Evolutionary conservation across 2,888 invertebrate genomes (phyloP).

Genomic region (Polydrusus cervinus): DNA sequence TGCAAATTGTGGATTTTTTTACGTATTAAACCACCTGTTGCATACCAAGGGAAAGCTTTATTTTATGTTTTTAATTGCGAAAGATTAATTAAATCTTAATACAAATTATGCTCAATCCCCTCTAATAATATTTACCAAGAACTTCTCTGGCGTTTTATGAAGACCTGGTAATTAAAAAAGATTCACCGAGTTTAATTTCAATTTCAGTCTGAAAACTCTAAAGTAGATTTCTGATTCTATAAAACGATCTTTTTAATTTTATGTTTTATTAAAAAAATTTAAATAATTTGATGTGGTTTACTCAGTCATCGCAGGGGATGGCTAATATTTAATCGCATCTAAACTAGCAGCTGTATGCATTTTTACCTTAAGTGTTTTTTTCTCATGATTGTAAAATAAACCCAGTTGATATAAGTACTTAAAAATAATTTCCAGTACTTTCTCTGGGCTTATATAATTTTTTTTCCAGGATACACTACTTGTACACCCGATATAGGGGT

Average conservation of each 20-base stretch:
- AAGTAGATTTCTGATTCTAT: background rate
- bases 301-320: background rate
- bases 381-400: too few relatives aligned
- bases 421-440: too few relatives aligned
- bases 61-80: background rate
- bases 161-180: constrained; percentile 10
- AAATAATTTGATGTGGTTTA: background rate
- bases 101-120: background rate
- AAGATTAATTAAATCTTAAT: background rate
- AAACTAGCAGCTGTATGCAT: too few relatives aligned
- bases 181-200: constrained; percentile 1
- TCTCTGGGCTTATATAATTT: too few relatives aligned
- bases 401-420: too few relatives aligned
- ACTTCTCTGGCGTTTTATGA: constrained; percentile 2
- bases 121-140: background rate
- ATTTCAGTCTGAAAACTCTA: constrained; percentile 1
- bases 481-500: too few relatives aligned
- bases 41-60: too few relatives aligned
- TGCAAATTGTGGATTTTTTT: too few relatives aligned
- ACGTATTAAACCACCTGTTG: background rate
- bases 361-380: too few relatives aligned
- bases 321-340: too few relatives aligned
- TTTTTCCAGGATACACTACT: too few relatives aligned
- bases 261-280: background rate
- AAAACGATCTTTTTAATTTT: background rate